A percentile compares a stretch with the other conserved stretches of the same genome.
These are phyloP conservation scores for Hucho hucho DNA, from an alignment of 2,113 vertebrate genomes.

Conservation along the genomic window DNA sequence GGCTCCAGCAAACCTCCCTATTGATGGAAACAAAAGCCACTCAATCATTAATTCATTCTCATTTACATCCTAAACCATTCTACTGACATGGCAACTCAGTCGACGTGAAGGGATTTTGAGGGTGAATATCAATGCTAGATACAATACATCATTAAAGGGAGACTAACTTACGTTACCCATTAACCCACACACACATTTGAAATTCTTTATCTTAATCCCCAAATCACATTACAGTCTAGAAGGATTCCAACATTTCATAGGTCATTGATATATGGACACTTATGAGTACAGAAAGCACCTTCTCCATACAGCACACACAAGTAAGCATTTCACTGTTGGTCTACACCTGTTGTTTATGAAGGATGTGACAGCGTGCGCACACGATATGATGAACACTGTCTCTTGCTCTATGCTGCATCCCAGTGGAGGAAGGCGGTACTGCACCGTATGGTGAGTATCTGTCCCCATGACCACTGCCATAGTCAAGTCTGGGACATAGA, in stretches of 20 bases:
- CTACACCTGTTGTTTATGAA: background rate
- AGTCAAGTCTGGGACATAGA: conserved; percentile 9
- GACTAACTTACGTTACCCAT: background rate
- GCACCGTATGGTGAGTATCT: conserved; percentile 75
- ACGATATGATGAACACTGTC: conserved; percentile 10
- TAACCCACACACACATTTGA: conserved; percentile 17
- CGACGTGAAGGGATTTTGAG: background rate
- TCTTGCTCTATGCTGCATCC: conserved; percentile 74
- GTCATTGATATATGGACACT: too few relatives aligned
- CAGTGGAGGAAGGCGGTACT: conserved; percentile 76
- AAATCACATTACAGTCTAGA: background rate
- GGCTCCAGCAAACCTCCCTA: conserved; percentile 12
- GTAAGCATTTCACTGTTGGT: conserved; percentile 35
- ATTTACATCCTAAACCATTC: conserved; percentile 46
- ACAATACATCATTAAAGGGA: background rate
- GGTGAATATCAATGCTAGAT: background rate
- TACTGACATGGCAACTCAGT: background rate
- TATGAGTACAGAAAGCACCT: background rate
- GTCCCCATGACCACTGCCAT: conserved; percentile 17
- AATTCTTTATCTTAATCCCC: conserved; percentile 35
- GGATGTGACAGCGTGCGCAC: background rate
- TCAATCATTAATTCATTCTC: conserved; percentile 35
- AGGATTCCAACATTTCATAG: too few relatives aligned
- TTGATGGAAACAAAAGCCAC: conserved; percentile 9
- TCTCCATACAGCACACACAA: conserved; percentile 4